Percentiles rank a stretch among this genome's conserved stretches.
phyloP scores from a whole-genome alignment of 1,140 invertebrate species.

The Teleogryllus occipitalis region DNA sequence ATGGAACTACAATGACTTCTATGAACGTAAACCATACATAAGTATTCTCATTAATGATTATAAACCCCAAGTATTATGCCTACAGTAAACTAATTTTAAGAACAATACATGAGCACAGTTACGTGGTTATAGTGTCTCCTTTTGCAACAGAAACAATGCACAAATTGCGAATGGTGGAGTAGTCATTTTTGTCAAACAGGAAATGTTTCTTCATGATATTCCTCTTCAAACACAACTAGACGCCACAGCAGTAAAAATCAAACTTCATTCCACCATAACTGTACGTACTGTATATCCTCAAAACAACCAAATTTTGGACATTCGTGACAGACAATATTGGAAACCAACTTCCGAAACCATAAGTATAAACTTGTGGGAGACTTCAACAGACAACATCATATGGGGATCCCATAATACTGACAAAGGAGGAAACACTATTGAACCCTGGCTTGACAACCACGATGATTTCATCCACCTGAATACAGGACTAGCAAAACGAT shows the following conservation, averaged over 20 bases:
- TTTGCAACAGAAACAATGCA: background rate
- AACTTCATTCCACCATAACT: background rate
- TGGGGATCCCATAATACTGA: constrained; percentile 31
- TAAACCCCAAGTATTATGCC: no score
- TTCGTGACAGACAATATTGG: constrained; percentile 27
- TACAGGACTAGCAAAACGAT: background rate
- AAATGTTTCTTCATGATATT: background rate
- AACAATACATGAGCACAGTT: background rate
- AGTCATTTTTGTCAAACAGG: background rate
- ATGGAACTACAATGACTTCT: no score
- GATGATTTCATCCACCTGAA: constrained; percentile 17
- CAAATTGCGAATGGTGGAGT: background rate
- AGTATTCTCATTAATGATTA: no score
- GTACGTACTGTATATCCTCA: background rate
- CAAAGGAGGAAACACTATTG: constrained; percentile 19
- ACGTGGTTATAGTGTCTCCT: background rate
- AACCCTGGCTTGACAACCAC: background rate
- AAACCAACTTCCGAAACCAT: constrained; percentile 30
- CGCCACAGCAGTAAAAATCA: background rate
- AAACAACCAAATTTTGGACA: background rate
- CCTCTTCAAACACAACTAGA: background rate
- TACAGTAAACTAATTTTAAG: no score
- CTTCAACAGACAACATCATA: constrained; percentile 32
- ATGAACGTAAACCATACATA: no score
- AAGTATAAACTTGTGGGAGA: constrained; percentile 30